Base-by-base conservation (phyloP, 1,140 invertebrate genomes). In the Hydropsyche tenuis region DNA sequence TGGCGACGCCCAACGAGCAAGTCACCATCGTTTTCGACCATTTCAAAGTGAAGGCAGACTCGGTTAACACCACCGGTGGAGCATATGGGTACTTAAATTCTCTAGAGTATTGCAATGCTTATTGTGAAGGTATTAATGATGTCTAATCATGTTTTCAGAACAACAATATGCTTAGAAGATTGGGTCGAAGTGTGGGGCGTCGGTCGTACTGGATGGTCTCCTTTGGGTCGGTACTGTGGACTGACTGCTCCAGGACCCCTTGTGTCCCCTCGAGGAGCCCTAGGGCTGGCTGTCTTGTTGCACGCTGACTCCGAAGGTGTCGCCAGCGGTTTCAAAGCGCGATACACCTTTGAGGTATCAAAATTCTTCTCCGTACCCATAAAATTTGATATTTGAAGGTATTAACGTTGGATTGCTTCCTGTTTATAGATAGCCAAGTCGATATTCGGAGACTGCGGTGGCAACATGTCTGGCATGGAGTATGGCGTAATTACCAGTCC, bases 131-230 rank as follows among this genome's bases (percentile, higher is more conserved):
- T 3, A 37, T 3, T 37, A 37, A 37, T 37, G 30, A 37, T 4
- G 3, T 37, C 9, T 37, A 4, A 9, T 37, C 9, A 37, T 20
- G 60, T 43, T 81, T 79, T 22, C 79, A 92, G 91, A 45, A 83
- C 87, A 37, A 84, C 88, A n/a, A 85, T 89, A 63, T 97, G 95
- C 83, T 91, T 91, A 82, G 94, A 96, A 81, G 95, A 97, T 82
- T 97, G 94, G 94, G 85, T 97, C 74, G 95, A 97, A 85, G 93
- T 96, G 78, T 96, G 93, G 85, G 95, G 95, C 80, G 87, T 95
- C 74, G 94, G 94, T 77, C 87, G 89, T 73, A 93, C 93, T 80
- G 88, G 90, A 63, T 90, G 90, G 51, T 91, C 94, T 78, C 87
- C 95, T 73, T 89, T 96, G 64, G 95, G 95, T 18, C 89, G 94